Base-by-base conservation (phyloP, 1,140 invertebrate genomes). In the Andrena cerasifolii region DNA sequence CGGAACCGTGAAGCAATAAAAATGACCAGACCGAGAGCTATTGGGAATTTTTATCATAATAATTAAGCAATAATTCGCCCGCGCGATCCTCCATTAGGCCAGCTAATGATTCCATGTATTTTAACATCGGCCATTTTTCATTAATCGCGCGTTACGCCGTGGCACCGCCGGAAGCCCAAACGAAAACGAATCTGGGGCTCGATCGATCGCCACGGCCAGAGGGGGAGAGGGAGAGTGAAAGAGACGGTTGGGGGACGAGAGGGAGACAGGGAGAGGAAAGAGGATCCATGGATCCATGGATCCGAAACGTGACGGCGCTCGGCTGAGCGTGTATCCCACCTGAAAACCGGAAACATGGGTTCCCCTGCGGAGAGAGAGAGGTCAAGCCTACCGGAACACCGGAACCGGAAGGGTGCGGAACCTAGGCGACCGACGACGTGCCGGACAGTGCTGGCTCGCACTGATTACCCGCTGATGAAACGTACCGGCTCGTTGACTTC, bases 371-470 rank as follows among this genome's bases (percentile, higher is more conserved):
- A 53, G 63, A 74, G 66, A 58, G 81, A 82, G 86, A 84, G 83
- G 87, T 85, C 88, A 90, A 92, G 89, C 89, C 91, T 92, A 92
- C 91, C 91, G 91, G 91, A 91, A 92, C 91, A 91, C 91, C 91
- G 91, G 91, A 92, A 92, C 90, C 91, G 91, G 91, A 92, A 91
- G 90, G 91, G 91, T 86, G 91, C 90, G 91, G 89, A 89, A 86
- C 85, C 87, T 91, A 89, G 86, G 87, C 86, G 78, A 76, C 74
- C 85, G 79, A 75, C 85, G 86, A 89, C 84, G 80, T 87, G 82
- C 82, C 71, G 79, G 82, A 84, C 75, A 74, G 79, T 75, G 58
- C 82, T 31, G 87, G 86, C 88, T 90, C 89, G 91, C 90, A 90
- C 91, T 91, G 90, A 91, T 92, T 92, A 90, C 85, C 88, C 86